Evolutionary conservation across 1,140 invertebrate species (phyloP), one percentile per base, ranked within the genome.

Genomic region (Drosophila lacertosa): DNA sequence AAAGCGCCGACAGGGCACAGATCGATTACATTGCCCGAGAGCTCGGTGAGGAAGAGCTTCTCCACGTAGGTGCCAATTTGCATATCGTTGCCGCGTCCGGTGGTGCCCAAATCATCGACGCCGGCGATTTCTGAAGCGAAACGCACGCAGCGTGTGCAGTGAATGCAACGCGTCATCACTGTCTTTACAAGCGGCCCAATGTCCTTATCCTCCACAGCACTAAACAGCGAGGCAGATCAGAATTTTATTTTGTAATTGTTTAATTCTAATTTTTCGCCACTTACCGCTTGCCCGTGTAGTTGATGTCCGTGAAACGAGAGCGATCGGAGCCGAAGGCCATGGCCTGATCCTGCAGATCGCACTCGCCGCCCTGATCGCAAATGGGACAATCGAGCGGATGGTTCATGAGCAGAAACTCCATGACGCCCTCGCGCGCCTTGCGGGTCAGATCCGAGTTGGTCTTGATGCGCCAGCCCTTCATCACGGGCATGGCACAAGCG

Each of bases 331-430:
- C 99, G 93, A 99, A 99, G n/a, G 97, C 96, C 98, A 99, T 99
- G 20, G 97, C 98, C 92, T 99, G 98, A 93, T 99, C 98, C 93
- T 99, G 96, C 13, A 99, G 93, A 92, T 99, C 98, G 92, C 98
- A 99, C 93, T 99, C 99, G n/a, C 99, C 99, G 59, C 98, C 99
- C 92, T 99, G 99, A 92, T 99, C 99, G 94, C 99, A 99, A 92
- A 99, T 99, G 6, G 99, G 99, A 92, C 99, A 99, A 93, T 99
- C 99, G 15, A 99, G 92, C 0, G 99, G 99, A 93, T 99, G 99
- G 91, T 99, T 99, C 22, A 99, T 97, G 9, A 99, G 92, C 26
- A 99, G 92, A 91, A 99, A 99, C 92, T 99, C 99, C 99, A 99
- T 99, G 3, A 99, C 99, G 77, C 98, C 99, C 92, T 98, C 97